Conservation (phyloP, 2,113 vertebrate species). For the Pseudorasbora parva region DNA sequence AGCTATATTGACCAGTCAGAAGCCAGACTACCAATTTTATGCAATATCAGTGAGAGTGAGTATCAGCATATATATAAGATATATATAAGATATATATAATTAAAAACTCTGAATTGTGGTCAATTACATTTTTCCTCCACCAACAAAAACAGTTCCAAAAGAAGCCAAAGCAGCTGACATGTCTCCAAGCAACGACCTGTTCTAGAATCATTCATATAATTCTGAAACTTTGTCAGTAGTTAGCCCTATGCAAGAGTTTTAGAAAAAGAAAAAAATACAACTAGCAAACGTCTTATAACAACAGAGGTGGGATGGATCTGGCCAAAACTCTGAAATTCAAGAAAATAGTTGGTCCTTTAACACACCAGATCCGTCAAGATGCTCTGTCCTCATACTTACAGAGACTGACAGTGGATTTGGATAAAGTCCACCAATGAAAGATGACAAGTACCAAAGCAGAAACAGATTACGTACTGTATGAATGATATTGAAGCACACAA, state of each 20-base stretch:
- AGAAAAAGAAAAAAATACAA: neutral
- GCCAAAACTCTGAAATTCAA: neutral
- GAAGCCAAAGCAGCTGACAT: neutral
- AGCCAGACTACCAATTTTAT: neutral
- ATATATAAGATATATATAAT: too few species aligned
- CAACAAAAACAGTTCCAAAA: neutral
- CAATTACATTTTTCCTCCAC: neutral
- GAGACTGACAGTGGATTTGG: neutral
- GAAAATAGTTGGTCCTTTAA: neutral
- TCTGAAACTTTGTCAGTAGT: neutral
- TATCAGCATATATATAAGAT: neutral
- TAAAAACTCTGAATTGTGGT: neutral
- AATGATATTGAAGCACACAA: conserved; percentile 11
- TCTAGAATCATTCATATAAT: neutral
- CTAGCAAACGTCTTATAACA: neutral
- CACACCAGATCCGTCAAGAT: neutral
- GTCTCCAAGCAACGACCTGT: conserved; percentile 10
- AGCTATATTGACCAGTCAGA: neutral
- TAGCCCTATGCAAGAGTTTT: neutral
- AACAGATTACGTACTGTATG: neutral
- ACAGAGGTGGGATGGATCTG: neutral
- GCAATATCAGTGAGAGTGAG: neutral
- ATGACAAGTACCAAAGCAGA: neutral
- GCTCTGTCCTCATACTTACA: neutral
- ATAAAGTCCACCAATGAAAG: neutral